phyloP scores from a whole-genome alignment of 2,797 vertebrate species.

The Carcharodon carcharias region DNA sequence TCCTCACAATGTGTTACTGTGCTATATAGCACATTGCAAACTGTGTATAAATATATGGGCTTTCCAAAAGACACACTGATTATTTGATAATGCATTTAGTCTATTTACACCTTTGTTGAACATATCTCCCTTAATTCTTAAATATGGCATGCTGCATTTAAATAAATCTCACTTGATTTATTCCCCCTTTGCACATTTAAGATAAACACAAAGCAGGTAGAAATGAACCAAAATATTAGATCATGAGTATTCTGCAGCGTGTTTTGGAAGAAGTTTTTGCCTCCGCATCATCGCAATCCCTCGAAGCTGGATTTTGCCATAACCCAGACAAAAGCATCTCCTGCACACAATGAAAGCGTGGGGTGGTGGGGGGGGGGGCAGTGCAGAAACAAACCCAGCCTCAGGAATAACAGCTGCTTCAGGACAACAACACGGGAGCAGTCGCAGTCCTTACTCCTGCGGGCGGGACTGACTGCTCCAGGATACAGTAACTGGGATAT shows the following conservation, averaged over 20 bases:
- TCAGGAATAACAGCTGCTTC: not conserved
- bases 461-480: not conserved
- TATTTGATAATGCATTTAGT: not conserved
- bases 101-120: not conserved
- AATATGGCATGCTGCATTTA: not conserved
- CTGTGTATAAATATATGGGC: not conserved
- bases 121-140: not conserved
- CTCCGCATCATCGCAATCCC: not conserved
- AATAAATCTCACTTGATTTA: not conserved
- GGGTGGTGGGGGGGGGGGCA: not conserved
- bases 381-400: not conserved
- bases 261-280: not conserved
- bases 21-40: not conserved
- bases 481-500: not conserved
- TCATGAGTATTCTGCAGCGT: not conserved
- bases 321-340: slow-evolving; percentile 1
- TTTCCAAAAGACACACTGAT: not conserved
- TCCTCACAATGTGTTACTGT: not conserved
- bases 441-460: not conserved
- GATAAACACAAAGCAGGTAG: not conserved
- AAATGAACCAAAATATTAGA: not conserved
- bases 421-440: not conserved
- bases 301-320: not conserved
- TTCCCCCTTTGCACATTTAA: not conserved
- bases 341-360: not conserved